phyloP scores from a whole-genome alignment of 1,140 invertebrate genomes.

The Melipona quadrifasciata region DNA sequence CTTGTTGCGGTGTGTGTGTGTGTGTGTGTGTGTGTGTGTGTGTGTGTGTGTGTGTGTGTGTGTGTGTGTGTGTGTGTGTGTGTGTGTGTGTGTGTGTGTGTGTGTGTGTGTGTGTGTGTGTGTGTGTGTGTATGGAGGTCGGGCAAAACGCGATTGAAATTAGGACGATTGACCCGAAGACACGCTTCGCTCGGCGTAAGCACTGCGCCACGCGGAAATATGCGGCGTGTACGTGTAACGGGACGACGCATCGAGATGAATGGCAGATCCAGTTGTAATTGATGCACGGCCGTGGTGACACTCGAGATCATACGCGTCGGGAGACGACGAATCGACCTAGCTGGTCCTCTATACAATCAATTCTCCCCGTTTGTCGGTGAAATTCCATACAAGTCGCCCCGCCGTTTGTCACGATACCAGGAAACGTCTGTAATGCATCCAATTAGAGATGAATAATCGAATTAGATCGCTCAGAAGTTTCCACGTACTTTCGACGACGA shows the following conservation, averaged over 20 bases:
- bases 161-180: conserved; percentile 40
- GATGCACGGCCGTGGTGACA: conserved; percentile 26
- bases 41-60: not conserved
- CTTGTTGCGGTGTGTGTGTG: not conserved
- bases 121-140: not conserved
- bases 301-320: conserved; percentile 31
- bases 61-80: not conserved
- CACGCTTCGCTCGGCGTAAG: conserved; percentile 20
- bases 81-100: not conserved
- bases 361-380: not conserved
- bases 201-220: conserved; percentile 22
- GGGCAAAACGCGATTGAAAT: not conserved
- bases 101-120: not conserved
- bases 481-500: no score
- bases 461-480: not conserved
- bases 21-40: not conserved
- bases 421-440: not conserved
- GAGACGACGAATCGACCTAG: not conserved
- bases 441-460: not conserved
- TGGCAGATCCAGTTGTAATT: conserved; percentile 23
- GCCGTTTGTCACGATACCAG: not conserved
- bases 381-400: not conserved
- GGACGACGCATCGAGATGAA: conserved; percentile 19
- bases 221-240: conserved; percentile 7
- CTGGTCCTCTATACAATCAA: not conserved